Evolutionary conservation across 2,113 vertebrate genomes (phyloP), one percentile per base, ranked within the genome.

Genomic region (Rhinopithecus roxellana): DNA sequence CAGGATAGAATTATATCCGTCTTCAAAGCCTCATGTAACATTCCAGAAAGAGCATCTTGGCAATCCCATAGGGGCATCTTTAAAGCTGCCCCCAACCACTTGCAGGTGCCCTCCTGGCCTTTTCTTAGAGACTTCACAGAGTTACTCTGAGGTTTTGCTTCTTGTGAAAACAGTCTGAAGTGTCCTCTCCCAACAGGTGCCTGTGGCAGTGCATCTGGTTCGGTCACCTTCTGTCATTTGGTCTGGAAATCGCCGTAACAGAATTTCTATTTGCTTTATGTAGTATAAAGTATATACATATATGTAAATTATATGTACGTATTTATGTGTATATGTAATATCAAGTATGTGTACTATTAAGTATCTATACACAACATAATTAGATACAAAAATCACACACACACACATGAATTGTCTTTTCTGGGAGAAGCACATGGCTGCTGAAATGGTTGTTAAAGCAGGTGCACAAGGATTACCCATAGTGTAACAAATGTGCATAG

Each of bases 121-220:
- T n/a, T 40, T 45, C 17, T 27, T 84, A 0, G 25, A 14, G n/a
- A 40, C 20, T 35, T 61, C 25, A 13, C 18, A n/a, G 43, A 4
- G 22, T 30, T 43, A 43, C 57, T 79, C 43, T 0, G 18, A 80
- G n/a, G 32, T n/a, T 86, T n/a, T 9, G 2, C 6, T 20, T 69
- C n/a, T 57, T 27, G 40, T 69, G n/a, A 14, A 50, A 40, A 40
- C 12, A 48, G 32, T 13, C 43, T 67, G 10, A 75, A 17, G 3
- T 1, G 0, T 8, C 27, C 17, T 10, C 2, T 70, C 27, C 43
- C 52, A 77, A 17, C 2, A 8, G 25, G 4, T 6, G 3, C 45
- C 7, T 9, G 23, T 4, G 6, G 7, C 3, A 13, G 17, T 0
- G 7, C 2, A 11, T 4, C 32, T 32, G 17, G 7, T 4, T 43